Evolutionary conservation across 2,888 invertebrate species (phyloP), one percentile per base, ranked within the genome.

Genomic region (Clusia tigrina): DNA sequence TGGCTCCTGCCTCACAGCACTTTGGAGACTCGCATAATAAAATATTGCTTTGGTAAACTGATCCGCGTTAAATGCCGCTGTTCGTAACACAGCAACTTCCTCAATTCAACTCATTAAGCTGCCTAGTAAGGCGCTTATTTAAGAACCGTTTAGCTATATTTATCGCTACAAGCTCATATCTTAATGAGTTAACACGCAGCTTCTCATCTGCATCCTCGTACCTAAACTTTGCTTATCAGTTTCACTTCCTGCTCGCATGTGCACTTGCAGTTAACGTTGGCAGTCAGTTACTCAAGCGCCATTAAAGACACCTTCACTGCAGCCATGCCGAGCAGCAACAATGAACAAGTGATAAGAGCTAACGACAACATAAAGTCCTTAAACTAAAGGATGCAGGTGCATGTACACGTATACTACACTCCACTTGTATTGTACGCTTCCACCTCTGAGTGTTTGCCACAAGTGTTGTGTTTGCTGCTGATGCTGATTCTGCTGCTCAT

Each of bases 51-150:
- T n/a, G n/a, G n/a, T n/a, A n/a, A n/a, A n/a, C n/a, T n/a, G n/a
- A n/a, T n/a, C n/a, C n/a, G n/a, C n/a, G n/a, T n/a, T 66, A 63
- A 63, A 66, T 67, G 52, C 62, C 63, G 60, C 54, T 60, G 62
- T 64, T 63, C 61, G 54, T 52, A 62, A 52, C 63, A 70, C 68
- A 68, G 67, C 60, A 66, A 64, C 53, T 46, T 23, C n/a, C 12
- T 32, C 32, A 32, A 32, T 9, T 32, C 32, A 32, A 5, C 32
- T 32, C 32, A n/a, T 32, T 12, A 32, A 9, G 32, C 32, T 32
- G 5, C 32, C 32, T 32, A 32, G 12, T 32, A 5, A 32, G 32
- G 32, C n/a, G 32, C 32, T 32, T 32, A 32, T 12, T 32, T 32
- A 32, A 32, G 12, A 32, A 32, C 32, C 5, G 12, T n/a, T n/a